A percentile compares a stretch with the other conserved stretches of the same genome.
phyloP scores from a whole-genome alignment of 2,888 invertebrate species.

The Orchesella flavescens region DNA sequence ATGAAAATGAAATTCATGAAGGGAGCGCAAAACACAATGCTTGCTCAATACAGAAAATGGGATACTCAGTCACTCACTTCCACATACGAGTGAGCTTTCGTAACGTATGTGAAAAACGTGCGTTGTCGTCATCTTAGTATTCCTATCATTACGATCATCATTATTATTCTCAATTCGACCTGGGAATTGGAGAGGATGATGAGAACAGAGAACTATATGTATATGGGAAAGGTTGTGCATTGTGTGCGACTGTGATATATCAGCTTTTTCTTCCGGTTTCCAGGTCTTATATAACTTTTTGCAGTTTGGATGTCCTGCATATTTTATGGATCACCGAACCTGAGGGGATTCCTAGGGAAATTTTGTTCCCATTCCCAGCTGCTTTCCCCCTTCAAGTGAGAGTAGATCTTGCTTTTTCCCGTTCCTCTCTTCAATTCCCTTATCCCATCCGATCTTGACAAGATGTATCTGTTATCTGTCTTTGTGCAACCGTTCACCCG shows the following conservation, averaged over 20 bases:
- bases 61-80: too few relatives aligned
- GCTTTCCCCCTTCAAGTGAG: neutral
- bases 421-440: neutral
- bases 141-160: neutral
- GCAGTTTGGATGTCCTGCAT: constrained; percentile 31
- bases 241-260: neutral
- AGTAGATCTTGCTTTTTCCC: constrained; percentile 4
- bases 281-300: too few relatives aligned
- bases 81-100: too few relatives aligned
- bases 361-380: constrained; percentile 29
- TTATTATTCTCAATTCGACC: constrained; percentile 33
- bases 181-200: neutral
- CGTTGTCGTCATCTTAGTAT: too few relatives aligned
- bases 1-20: neutral
- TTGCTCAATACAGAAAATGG: neutral
- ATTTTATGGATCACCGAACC: constrained; percentile 48
- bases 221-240: neutral
- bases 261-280: neutral
- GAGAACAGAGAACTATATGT: neutral
- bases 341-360: constrained; percentile 40
- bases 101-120: too few relatives aligned
- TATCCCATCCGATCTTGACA: neutral
- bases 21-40: neutral
- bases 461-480: constrained; percentile 24
- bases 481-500: constrained; percentile 28